Percentiles rank a stretch among this genome's conserved stretches.
Conservation (phyloP, 2,888 invertebrate species). For the Frankliniella fusca region DNA sequence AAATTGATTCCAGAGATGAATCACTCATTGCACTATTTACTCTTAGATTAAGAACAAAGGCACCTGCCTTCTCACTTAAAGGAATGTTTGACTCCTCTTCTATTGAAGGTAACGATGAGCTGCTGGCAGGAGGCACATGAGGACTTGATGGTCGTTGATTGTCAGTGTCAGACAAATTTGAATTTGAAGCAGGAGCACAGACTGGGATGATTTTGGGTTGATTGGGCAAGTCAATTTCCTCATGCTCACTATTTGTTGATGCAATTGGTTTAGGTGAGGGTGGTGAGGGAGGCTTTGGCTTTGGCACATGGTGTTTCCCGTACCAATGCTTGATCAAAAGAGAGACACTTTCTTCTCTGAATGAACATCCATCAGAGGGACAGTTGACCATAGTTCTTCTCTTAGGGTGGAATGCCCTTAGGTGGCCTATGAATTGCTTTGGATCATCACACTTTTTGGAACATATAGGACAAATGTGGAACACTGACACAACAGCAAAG, state of each 20-base stretch:
- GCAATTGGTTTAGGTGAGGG: background rate
- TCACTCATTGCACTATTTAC: background rate
- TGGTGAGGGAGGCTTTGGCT: background rate
- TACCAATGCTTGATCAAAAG: background rate
- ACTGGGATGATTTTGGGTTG: background rate
- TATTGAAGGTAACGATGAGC: too few relatives aligned
- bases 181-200: background rate
- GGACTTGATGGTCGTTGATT: background rate
- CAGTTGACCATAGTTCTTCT: too few relatives aligned
- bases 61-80: background rate
- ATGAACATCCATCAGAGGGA: too few relatives aligned
- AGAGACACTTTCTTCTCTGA: too few relatives aligned
- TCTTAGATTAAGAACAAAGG: background rate
- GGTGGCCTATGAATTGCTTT: too few relatives aligned
- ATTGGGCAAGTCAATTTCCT: background rate
- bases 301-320: background rate
- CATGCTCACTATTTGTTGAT: background rate
- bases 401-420: too few relatives aligned
- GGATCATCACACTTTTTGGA: too few relatives aligned
- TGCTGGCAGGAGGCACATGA: too few relatives aligned
- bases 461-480: too few relatives aligned
- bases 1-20: background rate
- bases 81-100: background rate
- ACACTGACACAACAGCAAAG: too few relatives aligned
- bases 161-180: background rate